Conservation (phyloP, 2,797 vertebrate genomes). For the Ctenopoma kingsleyae region DNA sequence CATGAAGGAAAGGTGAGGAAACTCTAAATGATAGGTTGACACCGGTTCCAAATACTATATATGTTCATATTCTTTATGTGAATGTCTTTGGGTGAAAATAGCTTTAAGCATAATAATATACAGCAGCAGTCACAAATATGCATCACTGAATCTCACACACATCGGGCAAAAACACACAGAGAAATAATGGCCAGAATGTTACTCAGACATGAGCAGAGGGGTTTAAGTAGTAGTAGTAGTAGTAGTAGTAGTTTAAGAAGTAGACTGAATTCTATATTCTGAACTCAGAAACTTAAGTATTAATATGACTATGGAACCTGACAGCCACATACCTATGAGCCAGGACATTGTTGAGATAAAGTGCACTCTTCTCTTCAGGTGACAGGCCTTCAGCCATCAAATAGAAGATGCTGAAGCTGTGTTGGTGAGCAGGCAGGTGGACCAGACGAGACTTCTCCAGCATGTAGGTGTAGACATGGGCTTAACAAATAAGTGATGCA, state of each 20-base stretch:
- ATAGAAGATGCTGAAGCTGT: constrained; percentile 92
- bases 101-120: constrained; percentile 1
- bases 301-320: no score
- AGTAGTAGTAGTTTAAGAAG: no score
- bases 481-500: constrained; percentile 73
- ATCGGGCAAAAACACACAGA: neutral
- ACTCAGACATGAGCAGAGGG: neutral
- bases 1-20: no score
- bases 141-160: constrained; percentile 2
- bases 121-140: constrained; percentile 1
- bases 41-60: neutral
- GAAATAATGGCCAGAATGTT: neutral
- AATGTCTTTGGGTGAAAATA: neutral
- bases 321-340: constrained; percentile 86
- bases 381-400: constrained; percentile 92
- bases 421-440: constrained; percentile 85
- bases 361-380: constrained; percentile 88
- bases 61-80: neutral
- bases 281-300: no score
- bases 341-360: constrained; percentile 88
- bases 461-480: constrained; percentile 91
- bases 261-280: no score
- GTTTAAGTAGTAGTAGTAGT: no score
- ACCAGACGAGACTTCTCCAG: constrained; percentile 93
- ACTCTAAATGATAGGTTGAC: neutral